Evolutionary conservation across 1,140 invertebrate species (phyloP).

Genomic region (Solenopsis invicta): DNA sequence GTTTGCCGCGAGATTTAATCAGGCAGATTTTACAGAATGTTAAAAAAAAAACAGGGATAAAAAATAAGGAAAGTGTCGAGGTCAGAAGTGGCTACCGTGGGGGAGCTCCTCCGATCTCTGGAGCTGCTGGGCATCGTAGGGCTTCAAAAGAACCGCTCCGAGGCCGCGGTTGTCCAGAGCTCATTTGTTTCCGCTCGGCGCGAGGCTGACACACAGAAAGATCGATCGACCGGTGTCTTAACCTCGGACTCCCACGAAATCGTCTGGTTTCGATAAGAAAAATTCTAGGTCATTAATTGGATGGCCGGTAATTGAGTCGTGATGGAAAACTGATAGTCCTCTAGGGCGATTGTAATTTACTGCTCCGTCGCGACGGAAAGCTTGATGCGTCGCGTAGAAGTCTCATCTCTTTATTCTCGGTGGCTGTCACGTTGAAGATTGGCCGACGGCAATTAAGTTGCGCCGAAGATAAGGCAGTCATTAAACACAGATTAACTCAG

Average conservation of each 20-base stretch:
- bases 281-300: conserved; percentile 72
- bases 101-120: conserved; percentile 79
- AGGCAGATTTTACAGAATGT: conserved; percentile 48
- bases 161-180: conserved; percentile 78
- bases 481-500: conserved; percentile 55
- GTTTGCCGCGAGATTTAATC: not conserved
- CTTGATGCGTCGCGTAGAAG: conserved; percentile 14
- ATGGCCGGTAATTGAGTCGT: conserved; percentile 71
- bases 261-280: conserved; percentile 74
- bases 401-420: conserved; percentile 26
- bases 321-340: conserved; percentile 73
- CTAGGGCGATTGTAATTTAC: conserved; percentile 61
- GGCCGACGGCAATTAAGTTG: conserved; percentile 52
- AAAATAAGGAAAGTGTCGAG: conserved; percentile 72
- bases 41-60: conserved; percentile 48
- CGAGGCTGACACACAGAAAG: conserved; percentile 69
- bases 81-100: conserved; percentile 82
- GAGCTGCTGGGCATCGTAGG: conserved; percentile 79
- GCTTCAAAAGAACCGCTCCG: conserved; percentile 81
- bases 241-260: conserved; percentile 73
- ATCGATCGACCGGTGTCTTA: conserved; percentile 80
- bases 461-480: conserved; percentile 57
- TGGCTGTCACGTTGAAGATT: conserved; percentile 50
- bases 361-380: conserved; percentile 46
- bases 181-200: conserved; percentile 82